These are phyloP conservation scores for Choreutis nemorana DNA, from an alignment of 2,888 invertebrate species.

Conservation along the genomic window DNA sequence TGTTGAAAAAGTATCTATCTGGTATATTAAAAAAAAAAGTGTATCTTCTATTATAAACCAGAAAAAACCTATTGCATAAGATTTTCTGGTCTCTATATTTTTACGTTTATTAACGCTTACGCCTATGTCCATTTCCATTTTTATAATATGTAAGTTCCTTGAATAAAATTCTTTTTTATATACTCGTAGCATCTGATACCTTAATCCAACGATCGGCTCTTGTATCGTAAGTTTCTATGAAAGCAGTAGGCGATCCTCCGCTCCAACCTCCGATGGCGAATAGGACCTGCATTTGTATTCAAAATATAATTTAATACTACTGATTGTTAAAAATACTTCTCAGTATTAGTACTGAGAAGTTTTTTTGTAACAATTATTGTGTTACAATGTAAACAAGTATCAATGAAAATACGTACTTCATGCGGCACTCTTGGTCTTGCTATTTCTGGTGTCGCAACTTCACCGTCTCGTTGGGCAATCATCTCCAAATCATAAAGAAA, in stretches of 20 bases:
- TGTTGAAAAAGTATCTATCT: no score
- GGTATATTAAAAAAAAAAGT: no score
- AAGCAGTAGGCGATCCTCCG: constrained; percentile 76
- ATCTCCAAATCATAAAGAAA: constrained; percentile 93
- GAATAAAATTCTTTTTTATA: no score
- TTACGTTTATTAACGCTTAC: no score
- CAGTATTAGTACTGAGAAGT: no score
- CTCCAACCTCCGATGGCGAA: constrained; percentile 72
- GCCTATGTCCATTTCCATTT: no score
- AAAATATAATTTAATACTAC: no score
- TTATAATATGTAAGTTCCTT: no score
- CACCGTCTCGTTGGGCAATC: constrained; percentile 79
- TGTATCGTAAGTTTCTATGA: constrained; percentile 89
- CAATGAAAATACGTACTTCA: constrained; percentile 51
- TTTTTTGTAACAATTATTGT: constrained; percentile 5
- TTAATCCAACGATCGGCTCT: constrained; percentile 90
- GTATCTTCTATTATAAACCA: no score
- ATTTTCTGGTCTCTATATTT: no score
- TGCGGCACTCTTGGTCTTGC: constrained; percentile 86
- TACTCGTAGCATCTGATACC: constrained; percentile 44
- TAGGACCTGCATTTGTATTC: constrained; percentile 73
- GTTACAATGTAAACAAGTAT: not conserved
- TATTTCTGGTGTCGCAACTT: constrained; percentile 84
- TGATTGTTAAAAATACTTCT: constrained; percentile 1
- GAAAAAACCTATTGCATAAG: no score